Conservation (phyloP, 2,888 invertebrate genomes). For the Drosophila stalkeri region DNA sequence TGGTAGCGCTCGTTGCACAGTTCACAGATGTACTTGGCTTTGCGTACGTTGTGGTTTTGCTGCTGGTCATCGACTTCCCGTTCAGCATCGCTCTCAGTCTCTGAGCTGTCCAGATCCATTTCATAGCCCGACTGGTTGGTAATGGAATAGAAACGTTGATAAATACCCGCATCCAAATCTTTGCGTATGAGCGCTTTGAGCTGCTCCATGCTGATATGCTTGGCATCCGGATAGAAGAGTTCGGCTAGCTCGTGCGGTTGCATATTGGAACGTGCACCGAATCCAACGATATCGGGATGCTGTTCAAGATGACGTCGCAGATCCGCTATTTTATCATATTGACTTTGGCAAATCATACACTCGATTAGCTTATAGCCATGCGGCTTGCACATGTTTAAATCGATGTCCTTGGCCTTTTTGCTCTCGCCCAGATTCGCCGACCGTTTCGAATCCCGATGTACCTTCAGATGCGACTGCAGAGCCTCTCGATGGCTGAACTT, state of each 20-base stretch:
- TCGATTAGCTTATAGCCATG: conserved; percentile 83
- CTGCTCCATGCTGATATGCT: conserved; percentile 56
- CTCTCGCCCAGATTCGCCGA: conserved; percentile 65
- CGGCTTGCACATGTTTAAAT: conserved; percentile 80
- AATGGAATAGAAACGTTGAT: conserved; percentile 83
- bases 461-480: conserved; percentile 70
- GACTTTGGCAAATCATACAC: conserved; percentile 84
- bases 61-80: conserved; percentile 47
- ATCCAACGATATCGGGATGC: conserved; percentile 71
- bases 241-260: conserved; percentile 63
- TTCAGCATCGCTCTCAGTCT: conserved; percentile 68
- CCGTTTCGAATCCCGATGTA: conserved; percentile 82
- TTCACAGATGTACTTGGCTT: conserved; percentile 74
- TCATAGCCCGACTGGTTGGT: conserved; percentile 83
- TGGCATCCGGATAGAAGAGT: conserved; percentile 78
- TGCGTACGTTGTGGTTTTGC: conserved; percentile 27
- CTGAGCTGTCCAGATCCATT: conserved; percentile 79
- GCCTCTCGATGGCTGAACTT: conserved; percentile 76
- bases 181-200: conserved; percentile 63
- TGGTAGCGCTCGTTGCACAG: conserved; percentile 75
- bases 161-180: conserved; percentile 68
- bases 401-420: conserved; percentile 68
- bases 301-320: conserved; percentile 80
- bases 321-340: conserved; percentile 81
- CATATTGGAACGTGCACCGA: conserved; percentile 53